These are phyloP conservation scores for Daboia siamensis DNA, from an alignment of 2,113 vertebrate genomes.

Conservation along the genomic window DNA sequence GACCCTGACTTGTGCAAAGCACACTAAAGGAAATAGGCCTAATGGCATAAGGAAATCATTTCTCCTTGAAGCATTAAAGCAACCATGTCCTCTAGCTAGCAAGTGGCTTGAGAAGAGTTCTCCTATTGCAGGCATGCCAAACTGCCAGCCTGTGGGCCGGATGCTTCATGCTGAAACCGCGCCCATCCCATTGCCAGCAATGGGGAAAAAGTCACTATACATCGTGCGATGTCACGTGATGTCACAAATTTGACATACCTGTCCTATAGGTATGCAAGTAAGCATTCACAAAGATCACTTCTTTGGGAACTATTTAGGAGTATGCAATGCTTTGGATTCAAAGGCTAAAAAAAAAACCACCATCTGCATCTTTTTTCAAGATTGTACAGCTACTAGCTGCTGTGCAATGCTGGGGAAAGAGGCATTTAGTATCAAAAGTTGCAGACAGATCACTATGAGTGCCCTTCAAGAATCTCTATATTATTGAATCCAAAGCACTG, in stretches of 20 bases:
- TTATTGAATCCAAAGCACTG: background rate
- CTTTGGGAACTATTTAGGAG: background rate
- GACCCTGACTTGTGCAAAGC: background rate
- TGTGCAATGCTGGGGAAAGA: background rate
- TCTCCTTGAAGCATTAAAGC: background rate
- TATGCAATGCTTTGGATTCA: background rate
- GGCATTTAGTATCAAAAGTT: background rate
- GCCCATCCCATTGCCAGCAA: no score
- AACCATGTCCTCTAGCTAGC: background rate
- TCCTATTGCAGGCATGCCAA: background rate
- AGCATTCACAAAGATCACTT: background rate
- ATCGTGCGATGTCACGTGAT: accelerated
- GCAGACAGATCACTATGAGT: background rate
- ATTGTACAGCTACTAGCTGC: background rate
- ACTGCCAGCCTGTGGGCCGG: no score
- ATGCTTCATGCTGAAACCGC: no score
- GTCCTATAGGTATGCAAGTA: background rate
- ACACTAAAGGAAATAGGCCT: background rate
- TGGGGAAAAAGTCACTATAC: no score
- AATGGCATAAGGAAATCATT: background rate
- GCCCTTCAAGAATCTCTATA: background rate
- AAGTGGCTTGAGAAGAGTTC: background rate
- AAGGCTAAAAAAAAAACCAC: background rate
- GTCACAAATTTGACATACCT: no score
- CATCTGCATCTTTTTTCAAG: background rate